Evolutionary conservation across 1,140 invertebrate genomes (phyloP).

Genomic region (Brachystomella parvula): DNA sequence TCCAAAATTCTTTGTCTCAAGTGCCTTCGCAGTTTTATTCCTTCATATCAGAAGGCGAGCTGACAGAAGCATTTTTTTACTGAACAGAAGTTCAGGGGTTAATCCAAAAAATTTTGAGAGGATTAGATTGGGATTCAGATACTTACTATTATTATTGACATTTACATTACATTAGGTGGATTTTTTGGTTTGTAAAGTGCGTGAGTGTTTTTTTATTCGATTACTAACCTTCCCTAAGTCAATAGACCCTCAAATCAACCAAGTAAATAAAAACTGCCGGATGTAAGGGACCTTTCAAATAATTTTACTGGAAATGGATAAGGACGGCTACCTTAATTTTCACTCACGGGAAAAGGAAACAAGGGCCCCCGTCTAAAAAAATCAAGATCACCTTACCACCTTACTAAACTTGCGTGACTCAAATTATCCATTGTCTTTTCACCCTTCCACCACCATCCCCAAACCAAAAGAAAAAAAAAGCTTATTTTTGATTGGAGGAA

Average conservation of each 20-base stretch:
- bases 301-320: too few relatives aligned
- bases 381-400: too few relatives aligned
- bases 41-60: not conserved
- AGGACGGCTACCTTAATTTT: too few relatives aligned
- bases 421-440: too few relatives aligned
- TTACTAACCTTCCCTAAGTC: constrained; percentile 6
- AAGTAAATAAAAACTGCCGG: constrained; percentile 1
- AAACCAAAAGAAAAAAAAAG: too few relatives aligned
- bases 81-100: not conserved
- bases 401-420: too few relatives aligned
- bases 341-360: too few relatives aligned
- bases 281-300: constrained; percentile 28
- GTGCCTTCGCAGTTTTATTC: not conserved
- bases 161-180: not conserved
- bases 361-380: too few relatives aligned
- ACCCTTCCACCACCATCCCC: too few relatives aligned
- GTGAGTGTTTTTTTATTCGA: not conserved
- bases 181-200: not conserved
- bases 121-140: not conserved
- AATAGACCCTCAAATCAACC: not conserved
- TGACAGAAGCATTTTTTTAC: not conserved
- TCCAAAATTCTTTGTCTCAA: not conserved
- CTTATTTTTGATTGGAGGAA: too few relatives aligned
- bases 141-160: not conserved
- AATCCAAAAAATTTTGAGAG: not conserved